Percentiles rank a stretch among this genome's conserved stretches.
These are phyloP conservation scores for Trisateles emortualis DNA, from an alignment of 2,888 invertebrate genomes.

Conservation along the genomic window DNA sequence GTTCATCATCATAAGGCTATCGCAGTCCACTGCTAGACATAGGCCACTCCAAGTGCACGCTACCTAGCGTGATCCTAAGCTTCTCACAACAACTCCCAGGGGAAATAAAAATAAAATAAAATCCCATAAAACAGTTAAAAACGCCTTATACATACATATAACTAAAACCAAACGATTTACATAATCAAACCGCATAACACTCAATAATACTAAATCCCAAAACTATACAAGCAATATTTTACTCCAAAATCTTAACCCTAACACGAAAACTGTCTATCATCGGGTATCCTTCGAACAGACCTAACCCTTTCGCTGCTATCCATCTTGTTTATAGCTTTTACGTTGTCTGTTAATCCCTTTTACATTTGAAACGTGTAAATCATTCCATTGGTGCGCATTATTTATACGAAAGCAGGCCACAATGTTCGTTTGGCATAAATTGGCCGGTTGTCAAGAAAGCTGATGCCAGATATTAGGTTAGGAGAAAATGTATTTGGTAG, in stretches of 20 bases:
- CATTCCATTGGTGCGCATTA: constrained; percentile 42
- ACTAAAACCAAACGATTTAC: background rate
- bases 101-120: too few species aligned
- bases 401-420: constrained; percentile 36
- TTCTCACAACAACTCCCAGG: too few species aligned
- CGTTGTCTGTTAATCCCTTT: constrained; percentile 45
- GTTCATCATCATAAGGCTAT: too few species aligned
- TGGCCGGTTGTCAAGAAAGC: constrained; percentile 19
- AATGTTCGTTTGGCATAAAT: constrained; percentile 35
- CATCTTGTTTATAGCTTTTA: constrained; percentile 41
- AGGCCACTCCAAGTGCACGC: too few species aligned
- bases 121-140: too few species aligned
- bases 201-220: background rate
- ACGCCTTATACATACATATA: too few species aligned
- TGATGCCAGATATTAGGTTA: constrained; percentile 14
- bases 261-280: constrained; percentile 33
- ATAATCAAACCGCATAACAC: background rate
- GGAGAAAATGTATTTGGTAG: background rate
- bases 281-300: constrained; percentile 21
- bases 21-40: too few species aligned
- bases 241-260: constrained; percentile 14
- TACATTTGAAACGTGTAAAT: constrained; percentile 33
- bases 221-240: constrained; percentile 13
- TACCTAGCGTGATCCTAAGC: too few species aligned
- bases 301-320: constrained; percentile 33